Evolutionary conservation across 2,113 vertebrate genomes (phyloP).

Genomic region (Callospermophilus lateralis): DNA sequence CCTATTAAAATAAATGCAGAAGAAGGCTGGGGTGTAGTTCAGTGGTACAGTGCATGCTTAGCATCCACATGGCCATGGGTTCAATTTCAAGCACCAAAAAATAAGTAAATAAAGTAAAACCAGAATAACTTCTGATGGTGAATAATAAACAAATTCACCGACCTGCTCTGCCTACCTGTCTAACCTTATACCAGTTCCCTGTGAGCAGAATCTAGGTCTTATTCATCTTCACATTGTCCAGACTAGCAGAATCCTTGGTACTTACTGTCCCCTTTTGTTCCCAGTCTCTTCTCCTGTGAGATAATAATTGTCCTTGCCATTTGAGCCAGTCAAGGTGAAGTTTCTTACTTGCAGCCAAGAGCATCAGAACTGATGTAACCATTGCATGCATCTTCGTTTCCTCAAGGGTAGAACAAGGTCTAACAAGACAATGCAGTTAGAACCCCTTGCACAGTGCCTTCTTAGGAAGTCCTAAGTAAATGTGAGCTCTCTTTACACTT

Average conservation of each 20-base stretch:
- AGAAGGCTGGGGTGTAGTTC: not conserved
- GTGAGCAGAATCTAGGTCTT: not conserved
- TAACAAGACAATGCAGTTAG: not conserved
- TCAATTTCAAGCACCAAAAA: not conserved
- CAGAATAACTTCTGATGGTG: not conserved
- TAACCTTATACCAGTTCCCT: not conserved
- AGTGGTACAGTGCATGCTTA: not conserved
- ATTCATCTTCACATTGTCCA: not conserved
- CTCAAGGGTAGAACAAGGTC: not conserved
- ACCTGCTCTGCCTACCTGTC: not conserved
- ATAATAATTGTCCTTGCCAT: not conserved
- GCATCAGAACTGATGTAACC: not conserved
- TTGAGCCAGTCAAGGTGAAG: not conserved
- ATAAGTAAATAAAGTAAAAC: conserved; percentile 17
- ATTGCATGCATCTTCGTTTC: not conserved
- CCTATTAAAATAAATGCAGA: not conserved
- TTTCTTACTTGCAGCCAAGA: conserved; percentile 17
- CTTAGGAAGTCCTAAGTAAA: not conserved
- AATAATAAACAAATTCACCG: not conserved
- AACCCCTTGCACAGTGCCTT: not conserved
- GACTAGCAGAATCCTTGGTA: not conserved
- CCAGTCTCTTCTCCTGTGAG: not conserved
- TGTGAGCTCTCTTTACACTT: not conserved
- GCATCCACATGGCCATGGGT: too few relatives aligned
- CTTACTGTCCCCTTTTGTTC: not conserved